Percentiles rank a stretch among this genome's conserved stretches.
These are phyloP conservation scores for Mellivora capensis DNA, from an alignment of 2,113 vertebrate species.

Conservation along the genomic window DNA sequence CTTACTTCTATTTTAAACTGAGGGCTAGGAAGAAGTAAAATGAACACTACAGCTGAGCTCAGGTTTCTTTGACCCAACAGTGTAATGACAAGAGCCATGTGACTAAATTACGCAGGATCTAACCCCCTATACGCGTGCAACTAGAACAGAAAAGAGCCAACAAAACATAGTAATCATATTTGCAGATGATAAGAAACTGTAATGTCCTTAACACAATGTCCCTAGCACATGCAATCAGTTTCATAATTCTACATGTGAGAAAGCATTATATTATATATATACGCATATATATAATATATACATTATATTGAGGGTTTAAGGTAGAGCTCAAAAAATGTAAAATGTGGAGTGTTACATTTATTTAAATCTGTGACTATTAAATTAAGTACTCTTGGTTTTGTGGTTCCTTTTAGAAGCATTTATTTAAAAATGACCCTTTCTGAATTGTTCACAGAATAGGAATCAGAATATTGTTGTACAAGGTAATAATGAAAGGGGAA, in stretches of 20 bases:
- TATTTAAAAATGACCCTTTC: constrained; percentile 8
- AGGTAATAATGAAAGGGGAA: not conserved
- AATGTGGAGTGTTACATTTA: not conserved
- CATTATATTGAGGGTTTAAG: not conserved
- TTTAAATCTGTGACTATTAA: not conserved
- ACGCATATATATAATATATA: too few species aligned
- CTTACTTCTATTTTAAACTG: not conserved
- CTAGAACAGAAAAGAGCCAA: not conserved
- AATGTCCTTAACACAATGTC: not conserved
- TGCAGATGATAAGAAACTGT: not conserved
- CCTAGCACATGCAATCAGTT: not conserved
- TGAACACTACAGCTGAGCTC: not conserved
- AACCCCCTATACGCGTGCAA: not conserved
- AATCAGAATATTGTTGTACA: not conserved
- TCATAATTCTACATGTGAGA: not conserved
- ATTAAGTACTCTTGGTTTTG: not conserved
- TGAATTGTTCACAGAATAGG: not conserved
- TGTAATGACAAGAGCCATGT: not conserved
- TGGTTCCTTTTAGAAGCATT: not conserved
- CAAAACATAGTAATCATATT: not conserved
- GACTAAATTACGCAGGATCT: not conserved
- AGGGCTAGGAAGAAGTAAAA: not conserved
- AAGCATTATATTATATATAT: too few species aligned
- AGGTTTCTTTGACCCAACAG: not conserved
- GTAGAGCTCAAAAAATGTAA: not conserved